Conservation (phyloP, 2,797 vertebrate species). For the Pachyuromys duprasi region DNA sequence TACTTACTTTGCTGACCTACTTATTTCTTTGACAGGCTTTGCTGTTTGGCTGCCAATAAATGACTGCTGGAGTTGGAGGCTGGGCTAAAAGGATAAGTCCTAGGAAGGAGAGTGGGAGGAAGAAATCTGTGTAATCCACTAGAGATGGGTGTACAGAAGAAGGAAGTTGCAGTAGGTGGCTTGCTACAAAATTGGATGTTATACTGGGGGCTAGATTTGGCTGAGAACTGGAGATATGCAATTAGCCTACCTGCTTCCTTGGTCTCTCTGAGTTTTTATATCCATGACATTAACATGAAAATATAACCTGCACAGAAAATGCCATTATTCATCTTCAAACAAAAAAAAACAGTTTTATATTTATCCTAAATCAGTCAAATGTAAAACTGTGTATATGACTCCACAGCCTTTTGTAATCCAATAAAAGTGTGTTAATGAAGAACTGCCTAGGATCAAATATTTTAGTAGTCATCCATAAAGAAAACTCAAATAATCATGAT, state of each 20-base stretch:
- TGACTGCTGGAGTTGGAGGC: neutral
- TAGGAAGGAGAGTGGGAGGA: neutral
- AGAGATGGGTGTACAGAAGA: neutral
- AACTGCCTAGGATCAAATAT: neutral
- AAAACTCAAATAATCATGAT: neutral
- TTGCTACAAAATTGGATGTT: neutral
- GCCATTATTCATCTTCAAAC: constrained; percentile 47
- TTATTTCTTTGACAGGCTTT: neutral
- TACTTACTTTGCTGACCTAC: neutral
- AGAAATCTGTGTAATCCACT: neutral
- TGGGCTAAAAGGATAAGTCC: neutral
- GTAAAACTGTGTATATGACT: neutral
- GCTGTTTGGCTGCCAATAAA: neutral
- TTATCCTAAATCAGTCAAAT: constrained; percentile 39
- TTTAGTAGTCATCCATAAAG: neutral
- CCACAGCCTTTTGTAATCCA: neutral
- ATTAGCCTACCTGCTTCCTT: no score
- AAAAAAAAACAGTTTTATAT: constrained; percentile 23
- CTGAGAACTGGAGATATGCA: neutral
- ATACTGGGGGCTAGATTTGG: neutral
- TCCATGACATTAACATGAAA: constrained; percentile 60
- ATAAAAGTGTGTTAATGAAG: neutral
- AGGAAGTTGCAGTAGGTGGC: neutral
- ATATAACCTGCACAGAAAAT: constrained; percentile 46
- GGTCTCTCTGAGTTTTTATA: constrained; percentile 33